Conservation (phyloP, 2,113 vertebrate genomes). For the Columbina picui region DNA sequence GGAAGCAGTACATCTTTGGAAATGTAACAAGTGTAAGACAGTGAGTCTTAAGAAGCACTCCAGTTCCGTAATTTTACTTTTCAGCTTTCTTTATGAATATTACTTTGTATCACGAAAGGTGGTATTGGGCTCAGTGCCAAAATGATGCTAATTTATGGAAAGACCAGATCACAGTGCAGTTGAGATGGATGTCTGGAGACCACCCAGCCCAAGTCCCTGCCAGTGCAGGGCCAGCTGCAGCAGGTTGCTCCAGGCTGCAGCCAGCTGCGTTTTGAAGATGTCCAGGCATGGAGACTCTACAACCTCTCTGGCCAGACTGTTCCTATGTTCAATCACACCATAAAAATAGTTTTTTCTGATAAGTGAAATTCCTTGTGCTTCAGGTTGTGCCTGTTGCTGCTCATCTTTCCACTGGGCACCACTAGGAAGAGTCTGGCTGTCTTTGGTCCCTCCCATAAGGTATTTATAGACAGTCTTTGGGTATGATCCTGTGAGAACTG, state of each 20-base stretch:
- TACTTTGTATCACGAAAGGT: background rate
- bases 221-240: background rate
- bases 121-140: background rate
- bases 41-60: background rate
- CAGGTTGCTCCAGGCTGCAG: background rate
- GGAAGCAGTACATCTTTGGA: conserved; percentile 8
- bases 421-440: background rate
- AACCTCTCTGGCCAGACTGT: background rate
- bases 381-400: background rate
- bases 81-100: background rate
- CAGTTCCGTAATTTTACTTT: background rate
- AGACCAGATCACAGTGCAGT: background rate
- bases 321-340: background rate
- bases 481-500: background rate
- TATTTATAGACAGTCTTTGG: background rate
- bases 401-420: background rate
- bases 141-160: background rate
- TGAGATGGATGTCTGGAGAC: background rate
- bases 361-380: background rate
- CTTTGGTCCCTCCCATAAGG: background rate
- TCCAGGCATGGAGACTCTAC: background rate
- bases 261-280: background rate
- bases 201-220: background rate
- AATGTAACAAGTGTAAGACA: background rate
- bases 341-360: background rate